phyloP scores from a whole-genome alignment of 2,888 invertebrate species.

The Cephus spinipes region DNA sequence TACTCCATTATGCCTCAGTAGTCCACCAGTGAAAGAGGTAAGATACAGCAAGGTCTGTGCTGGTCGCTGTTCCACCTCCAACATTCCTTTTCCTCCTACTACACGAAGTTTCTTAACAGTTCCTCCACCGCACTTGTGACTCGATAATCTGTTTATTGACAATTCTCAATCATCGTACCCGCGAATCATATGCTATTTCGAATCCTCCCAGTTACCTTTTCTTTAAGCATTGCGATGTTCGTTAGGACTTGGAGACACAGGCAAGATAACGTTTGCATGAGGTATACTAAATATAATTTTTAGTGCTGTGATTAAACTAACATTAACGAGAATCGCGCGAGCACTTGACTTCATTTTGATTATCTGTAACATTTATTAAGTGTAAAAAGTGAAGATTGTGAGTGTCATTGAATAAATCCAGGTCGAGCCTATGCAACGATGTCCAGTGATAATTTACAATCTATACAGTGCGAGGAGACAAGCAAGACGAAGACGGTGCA shows the following conservation, averaged over 20 bases:
- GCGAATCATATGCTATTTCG: neutral
- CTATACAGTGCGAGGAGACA: neutral
- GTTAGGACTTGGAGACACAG: neutral
- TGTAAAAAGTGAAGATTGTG: neutral
- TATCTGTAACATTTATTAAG: neutral
- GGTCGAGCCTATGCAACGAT: conserved; percentile 10
- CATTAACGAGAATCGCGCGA: neutral
- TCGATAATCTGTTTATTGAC: conserved; percentile 2
- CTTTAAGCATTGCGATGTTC: neutral
- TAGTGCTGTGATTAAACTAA: too few relatives aligned
- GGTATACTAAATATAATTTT: neutral
- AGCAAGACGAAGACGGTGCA: neutral
- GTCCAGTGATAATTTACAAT: conserved; percentile 31
- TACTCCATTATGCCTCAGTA: conserved; percentile 40
- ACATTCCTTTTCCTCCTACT: neutral
- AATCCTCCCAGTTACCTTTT: neutral
- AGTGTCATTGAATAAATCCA: conserved; percentile 2
- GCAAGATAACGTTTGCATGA: neutral
- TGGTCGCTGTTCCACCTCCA: neutral
- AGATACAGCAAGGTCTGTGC: conserved; percentile 24
- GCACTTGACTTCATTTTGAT: neutral
- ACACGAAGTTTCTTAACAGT: neutral
- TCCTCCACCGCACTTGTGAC: neutral
- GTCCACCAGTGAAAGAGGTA: conserved; percentile 31
- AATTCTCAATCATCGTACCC: neutral